These are phyloP conservation scores for Chionoecetes opilio DNA, from an alignment of 1,140 invertebrate species.

Conservation along the genomic window DNA sequence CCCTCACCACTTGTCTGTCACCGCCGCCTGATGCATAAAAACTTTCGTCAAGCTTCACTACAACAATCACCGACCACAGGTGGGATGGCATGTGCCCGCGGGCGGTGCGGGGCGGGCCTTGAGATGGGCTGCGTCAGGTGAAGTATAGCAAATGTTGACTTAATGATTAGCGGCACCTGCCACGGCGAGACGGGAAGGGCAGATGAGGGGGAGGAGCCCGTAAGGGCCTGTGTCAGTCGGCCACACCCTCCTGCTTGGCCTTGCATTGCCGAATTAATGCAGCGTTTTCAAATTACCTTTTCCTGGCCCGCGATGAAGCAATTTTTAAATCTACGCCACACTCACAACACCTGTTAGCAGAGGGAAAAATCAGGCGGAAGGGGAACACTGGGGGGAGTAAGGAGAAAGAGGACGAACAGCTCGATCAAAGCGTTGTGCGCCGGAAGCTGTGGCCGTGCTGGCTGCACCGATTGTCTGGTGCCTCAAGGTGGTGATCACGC, in stretches of 20 bases:
- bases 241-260: constrained; percentile 21
- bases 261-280: constrained; percentile 6
- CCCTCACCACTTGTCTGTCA: constrained; percentile 46
- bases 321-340: neutral
- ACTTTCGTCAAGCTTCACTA: neutral
- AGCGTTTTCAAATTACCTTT: neutral
- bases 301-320: neutral
- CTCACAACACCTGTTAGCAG: neutral
- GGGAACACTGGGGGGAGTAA: neutral
- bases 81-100: neutral
- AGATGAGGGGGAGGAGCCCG: neutral
- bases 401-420: constrained; percentile 13
- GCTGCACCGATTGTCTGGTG: neutral
- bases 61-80: neutral
- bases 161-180: constrained; percentile 15
- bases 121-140: neutral
- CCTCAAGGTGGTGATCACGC: neutral
- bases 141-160: neutral
- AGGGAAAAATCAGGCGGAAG: neutral
- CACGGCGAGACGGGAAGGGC: neutral
- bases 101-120: neutral
- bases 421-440: neutral
- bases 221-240: neutral
- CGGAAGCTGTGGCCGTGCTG: constrained; percentile 1
- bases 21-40: neutral